These are phyloP conservation scores for Pseudonaja textilis DNA, from an alignment of 2,113 vertebrate genomes.

Conservation along the genomic window DNA sequence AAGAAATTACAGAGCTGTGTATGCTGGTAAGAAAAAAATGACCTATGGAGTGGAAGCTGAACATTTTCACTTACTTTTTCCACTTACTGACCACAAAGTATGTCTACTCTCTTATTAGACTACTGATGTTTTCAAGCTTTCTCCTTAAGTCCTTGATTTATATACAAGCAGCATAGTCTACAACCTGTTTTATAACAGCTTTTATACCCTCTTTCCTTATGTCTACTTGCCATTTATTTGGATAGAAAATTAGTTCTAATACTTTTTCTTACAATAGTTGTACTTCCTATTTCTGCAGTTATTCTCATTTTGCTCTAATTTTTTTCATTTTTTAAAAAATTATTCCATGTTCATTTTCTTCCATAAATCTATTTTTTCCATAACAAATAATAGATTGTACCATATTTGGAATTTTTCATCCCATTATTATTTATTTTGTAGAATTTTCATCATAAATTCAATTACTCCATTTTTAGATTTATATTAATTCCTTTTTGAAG, in stretches of 20 bases:
- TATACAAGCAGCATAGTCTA: conserved; percentile 46
- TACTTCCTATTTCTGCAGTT: not conserved
- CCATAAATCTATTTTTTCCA: not conserved
- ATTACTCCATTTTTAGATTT: not conserved
- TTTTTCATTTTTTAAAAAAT: not conserved
- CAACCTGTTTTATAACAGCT: conserved; percentile 59
- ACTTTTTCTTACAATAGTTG: not conserved
- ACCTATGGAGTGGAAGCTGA: not conserved
- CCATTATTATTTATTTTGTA: not conserved
- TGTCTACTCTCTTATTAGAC: conserved; percentile 8
- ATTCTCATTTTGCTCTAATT: not conserved
- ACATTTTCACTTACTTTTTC: conserved; percentile 24
- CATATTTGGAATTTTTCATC: not conserved
- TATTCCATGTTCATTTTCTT: not conserved
- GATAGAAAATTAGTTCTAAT: not conserved
- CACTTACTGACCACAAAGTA: not conserved
- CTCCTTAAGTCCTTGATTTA: conserved; percentile 58
- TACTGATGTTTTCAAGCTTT: conserved; percentile 40
- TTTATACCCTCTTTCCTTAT: not conserved
- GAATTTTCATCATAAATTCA: not conserved
- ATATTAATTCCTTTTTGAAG: not conserved
- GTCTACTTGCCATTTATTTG: not conserved
- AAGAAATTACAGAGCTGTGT: conserved; percentile 19
- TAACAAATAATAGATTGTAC: not conserved
- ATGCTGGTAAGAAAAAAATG: conserved; percentile 13